phyloP scores from a whole-genome alignment of 2,113 vertebrate genomes.

The Chlamydotis undulata region DNA sequence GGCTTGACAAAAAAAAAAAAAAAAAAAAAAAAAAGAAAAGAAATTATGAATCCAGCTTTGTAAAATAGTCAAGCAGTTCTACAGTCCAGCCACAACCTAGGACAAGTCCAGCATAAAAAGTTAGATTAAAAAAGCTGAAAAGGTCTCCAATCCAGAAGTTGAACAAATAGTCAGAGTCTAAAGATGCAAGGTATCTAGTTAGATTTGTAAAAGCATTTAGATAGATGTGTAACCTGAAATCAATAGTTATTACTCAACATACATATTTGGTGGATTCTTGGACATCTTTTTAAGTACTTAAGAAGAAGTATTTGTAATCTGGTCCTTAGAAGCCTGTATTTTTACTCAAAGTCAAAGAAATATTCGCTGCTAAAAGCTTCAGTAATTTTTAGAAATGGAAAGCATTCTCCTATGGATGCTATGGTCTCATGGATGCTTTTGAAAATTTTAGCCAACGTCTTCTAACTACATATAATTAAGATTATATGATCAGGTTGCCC shows the following conservation, averaged over 20 bases:
- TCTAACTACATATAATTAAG: not conserved
- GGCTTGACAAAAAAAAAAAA: conserved; percentile 1
- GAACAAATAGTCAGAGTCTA: not conserved
- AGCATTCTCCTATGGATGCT: not conserved
- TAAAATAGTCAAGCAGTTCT: not conserved
- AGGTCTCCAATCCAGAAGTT: not conserved
- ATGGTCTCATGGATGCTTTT: not conserved
- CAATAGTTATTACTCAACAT: not conserved
- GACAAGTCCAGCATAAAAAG: not conserved
- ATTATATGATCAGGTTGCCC: too few species aligned
- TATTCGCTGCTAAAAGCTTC: not conserved
- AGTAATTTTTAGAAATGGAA: not conserved
- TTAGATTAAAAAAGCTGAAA: not conserved
- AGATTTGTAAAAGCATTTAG: not conserved
- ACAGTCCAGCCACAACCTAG: not conserved
- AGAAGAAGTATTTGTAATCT: not conserved
- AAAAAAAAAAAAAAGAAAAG: not conserved
- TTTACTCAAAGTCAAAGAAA: not conserved
- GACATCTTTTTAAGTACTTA: not conserved
- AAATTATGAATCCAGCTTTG: not conserved
- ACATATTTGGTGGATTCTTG: not conserved
- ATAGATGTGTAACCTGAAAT: not conserved
- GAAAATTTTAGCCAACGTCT: not conserved
- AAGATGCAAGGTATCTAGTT: not conserved
- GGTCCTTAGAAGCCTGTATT: not conserved